These are phyloP conservation scores for Motacilla tschutschensis DNA, from an alignment of 2,113 vertebrate species.

Conservation along the genomic window DNA sequence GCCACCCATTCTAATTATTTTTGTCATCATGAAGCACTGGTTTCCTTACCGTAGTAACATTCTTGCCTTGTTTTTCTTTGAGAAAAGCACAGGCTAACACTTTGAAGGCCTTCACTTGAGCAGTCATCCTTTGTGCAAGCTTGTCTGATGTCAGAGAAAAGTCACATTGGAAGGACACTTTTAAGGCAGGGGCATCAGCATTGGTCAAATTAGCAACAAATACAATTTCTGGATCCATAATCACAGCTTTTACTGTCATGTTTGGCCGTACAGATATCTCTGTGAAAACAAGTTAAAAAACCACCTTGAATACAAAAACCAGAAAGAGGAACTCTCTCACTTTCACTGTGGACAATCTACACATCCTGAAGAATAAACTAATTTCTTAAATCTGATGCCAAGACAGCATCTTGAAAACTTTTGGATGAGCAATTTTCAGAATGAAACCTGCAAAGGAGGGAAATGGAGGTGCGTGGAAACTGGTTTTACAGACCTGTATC, in stretches of 20 bases:
- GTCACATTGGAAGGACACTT: constrained; percentile 88
- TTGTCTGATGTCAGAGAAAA: constrained; percentile 71
- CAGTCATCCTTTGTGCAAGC: constrained; percentile 74
- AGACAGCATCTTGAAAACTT: background rate
- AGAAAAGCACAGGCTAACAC: constrained; percentile 93
- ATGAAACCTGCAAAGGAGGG: background rate
- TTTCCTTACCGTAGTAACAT: constrained; percentile 84
- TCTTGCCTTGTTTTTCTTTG: constrained; percentile 69
- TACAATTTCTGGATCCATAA: constrained; percentile 92
- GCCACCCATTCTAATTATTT: background rate
- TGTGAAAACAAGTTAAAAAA: constrained; percentile 3
- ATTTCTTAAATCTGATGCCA: background rate
- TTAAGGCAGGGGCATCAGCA: constrained; percentile 86
- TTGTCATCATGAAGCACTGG: background rate
- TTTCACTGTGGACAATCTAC: background rate
- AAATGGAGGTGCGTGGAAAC: fast-evolving
- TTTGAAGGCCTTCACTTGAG: constrained; percentile 82
- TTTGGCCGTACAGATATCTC: constrained; percentile 54
- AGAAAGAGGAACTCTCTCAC: background rate
- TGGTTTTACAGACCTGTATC: constrained; percentile 66
- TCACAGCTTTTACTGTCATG: constrained; percentile 75
- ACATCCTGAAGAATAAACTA: background rate
- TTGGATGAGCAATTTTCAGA: background rate
- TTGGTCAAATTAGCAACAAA: constrained; percentile 91
- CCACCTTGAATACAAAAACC: background rate